Base-by-base conservation (phyloP, 2,888 invertebrate species). In the Cephus rjabovi region DNA sequence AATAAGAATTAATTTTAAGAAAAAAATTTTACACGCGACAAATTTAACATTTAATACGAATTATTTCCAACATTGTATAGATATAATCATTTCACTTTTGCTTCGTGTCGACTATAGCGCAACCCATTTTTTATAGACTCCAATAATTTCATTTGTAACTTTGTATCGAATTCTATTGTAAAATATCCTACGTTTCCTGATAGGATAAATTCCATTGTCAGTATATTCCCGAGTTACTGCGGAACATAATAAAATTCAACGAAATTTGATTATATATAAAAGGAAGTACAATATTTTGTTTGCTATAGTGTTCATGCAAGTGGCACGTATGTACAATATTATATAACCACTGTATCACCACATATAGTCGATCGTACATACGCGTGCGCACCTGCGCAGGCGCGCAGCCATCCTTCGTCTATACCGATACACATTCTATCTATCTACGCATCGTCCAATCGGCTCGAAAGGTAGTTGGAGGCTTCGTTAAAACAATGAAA, bases 401-500 rank as follows among this genome's bases (percentile, higher is more conserved):
- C 23, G 23, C 56, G 23, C 56, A 56, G 23, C 56, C 6, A 56
- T 23, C 56, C 56, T 56, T 56, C 23, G 6, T 40, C 40, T 40
- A 56, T 56, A 56, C 56, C 56, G 56, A 56, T 56, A 23, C 23
- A 56, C 56, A 56, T 56, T 56, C 23, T 9, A 56, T 9, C 56
- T 23, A 56, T 56, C 56, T 56, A 23, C 23, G 23, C 56, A 56
- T 56, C 56, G 56, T 56, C 56, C 56, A 56, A 56, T 56, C 56
- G 56, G 56, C 23, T 56, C 23, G 15, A 56, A 23, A 56, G 56
- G 23, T 23, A 56, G 56, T 56, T 9, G 56, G 40, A 56, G 56
- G 56, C 71, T 31, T 34, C 74, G 74, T 35, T 86, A 83, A 87
- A 87, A 86, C 85, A 86, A 87, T 86, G 84, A 86, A 88, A 87